phyloP scores from a whole-genome alignment of 2,888 invertebrate genomes.

The Dryomyza anilis region DNA sequence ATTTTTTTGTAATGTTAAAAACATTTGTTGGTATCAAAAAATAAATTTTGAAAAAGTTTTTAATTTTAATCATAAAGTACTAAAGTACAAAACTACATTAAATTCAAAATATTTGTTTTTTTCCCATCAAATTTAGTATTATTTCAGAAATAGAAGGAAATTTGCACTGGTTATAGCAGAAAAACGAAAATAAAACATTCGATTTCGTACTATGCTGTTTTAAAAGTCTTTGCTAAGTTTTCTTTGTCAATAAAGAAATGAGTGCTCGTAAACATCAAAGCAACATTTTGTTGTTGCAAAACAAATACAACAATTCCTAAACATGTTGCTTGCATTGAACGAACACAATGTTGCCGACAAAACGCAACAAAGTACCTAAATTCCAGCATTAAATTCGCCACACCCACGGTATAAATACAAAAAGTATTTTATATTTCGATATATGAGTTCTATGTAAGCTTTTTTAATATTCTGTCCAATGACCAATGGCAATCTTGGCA shows the following conservation, averaged over 20 bases:
- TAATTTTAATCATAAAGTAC: background rate
- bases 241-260: background rate
- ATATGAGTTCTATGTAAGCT: no score
- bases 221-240: background rate
- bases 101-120: background rate
- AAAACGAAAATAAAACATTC: background rate
- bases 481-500: slow-evolving; percentile 1
- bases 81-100: background rate
- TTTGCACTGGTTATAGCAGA: no score
- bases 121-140: background rate
- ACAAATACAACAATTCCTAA: no score
- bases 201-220: background rate
- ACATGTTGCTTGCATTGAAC: background rate
- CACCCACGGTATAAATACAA: no score
- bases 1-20: no score
- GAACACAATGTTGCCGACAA: background rate
- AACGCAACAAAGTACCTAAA: background rate
- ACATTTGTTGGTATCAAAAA: no score
- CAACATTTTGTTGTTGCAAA: background rate
- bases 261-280: background rate
- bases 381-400: background rate
- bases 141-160: background rate
- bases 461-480: background rate
- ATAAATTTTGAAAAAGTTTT: no score
- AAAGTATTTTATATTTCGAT: no score